A percentile compares a stretch with the other conserved stretches of the same genome.
These are phyloP conservation scores for Struthidea cinerea DNA, from an alignment of 2,113 vertebrate species.

Conservation along the genomic window DNA sequence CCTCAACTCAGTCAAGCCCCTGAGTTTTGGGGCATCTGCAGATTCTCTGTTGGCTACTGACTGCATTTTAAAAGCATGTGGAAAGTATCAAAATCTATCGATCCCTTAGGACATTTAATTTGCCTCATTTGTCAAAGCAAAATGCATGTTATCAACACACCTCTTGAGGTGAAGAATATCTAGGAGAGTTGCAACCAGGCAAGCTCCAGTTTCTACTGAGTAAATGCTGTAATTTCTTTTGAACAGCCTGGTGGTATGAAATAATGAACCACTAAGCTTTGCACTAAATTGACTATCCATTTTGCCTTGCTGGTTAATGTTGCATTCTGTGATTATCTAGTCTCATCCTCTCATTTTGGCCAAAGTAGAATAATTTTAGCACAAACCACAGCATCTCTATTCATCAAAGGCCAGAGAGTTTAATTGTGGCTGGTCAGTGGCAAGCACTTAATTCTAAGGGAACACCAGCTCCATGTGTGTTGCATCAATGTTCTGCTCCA, in stretches of 20 bases:
- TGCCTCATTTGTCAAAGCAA: background rate
- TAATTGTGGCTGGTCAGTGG: background rate
- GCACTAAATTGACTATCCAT: conserved; percentile 19
- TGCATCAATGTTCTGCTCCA: background rate
- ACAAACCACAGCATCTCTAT: background rate
- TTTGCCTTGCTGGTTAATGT: conserved; percentile 36
- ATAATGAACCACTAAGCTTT: conserved; percentile 43
- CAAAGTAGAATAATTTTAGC: background rate
- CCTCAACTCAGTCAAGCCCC: background rate
- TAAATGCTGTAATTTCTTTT: conserved; percentile 8
- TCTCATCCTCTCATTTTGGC: background rate
- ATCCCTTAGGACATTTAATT: background rate
- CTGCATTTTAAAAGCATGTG: background rate
- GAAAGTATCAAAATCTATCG: background rate
- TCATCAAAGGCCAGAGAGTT: background rate
- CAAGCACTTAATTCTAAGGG: background rate
- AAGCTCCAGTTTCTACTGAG: background rate
- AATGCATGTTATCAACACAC: background rate
- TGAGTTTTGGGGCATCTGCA: background rate
- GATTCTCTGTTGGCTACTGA: background rate
- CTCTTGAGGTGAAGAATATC: background rate
- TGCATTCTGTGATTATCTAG: conserved; percentile 37
- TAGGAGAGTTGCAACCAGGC: background rate
- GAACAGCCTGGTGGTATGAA: conserved; percentile 27
- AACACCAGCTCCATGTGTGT: background rate